phyloP scores from a whole-genome alignment of 2,888 invertebrate species.

The Diplolepis rosae region DNA sequence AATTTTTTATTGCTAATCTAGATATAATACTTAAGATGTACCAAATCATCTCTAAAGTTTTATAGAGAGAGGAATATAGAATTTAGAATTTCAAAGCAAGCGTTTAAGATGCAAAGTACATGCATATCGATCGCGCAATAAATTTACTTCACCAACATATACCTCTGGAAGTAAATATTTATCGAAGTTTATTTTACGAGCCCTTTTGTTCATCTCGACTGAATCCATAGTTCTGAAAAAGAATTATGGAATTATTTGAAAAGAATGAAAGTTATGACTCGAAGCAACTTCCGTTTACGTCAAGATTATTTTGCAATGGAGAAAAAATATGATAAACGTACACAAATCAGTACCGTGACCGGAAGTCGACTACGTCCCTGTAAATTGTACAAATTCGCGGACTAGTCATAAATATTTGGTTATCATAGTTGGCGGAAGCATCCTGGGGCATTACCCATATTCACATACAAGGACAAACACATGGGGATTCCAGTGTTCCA shows the following conservation, averaged over 20 bases:
- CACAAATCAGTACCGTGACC: slow-evolving; percentile 14
- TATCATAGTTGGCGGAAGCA: slow-evolving; percentile 69
- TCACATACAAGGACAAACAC: slow-evolving; percentile 55
- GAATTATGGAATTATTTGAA: slow-evolving; percentile 7
- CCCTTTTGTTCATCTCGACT: not conserved
- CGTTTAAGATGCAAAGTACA: not conserved
- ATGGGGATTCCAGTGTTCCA: slow-evolving; percentile 62
- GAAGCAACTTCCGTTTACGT: not conserved
- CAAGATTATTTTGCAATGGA: slow-evolving; percentile 12
- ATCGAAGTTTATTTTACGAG: not conserved
- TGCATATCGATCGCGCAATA: not conserved
- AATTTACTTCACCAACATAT: not conserved
- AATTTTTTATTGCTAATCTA: too few species aligned
- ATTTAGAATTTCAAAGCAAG: not conserved
- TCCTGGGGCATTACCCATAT: slow-evolving; percentile 63
- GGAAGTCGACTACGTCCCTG: slow-evolving; percentile 51
- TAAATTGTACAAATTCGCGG: slow-evolving; percentile 66
- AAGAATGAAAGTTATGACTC: not conserved
- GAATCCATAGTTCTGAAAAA: not conserved
- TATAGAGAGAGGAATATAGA: not conserved
- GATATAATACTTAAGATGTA: too few species aligned
- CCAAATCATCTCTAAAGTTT: too few species aligned
- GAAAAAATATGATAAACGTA: slow-evolving; percentile 25
- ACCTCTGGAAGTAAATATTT: not conserved
- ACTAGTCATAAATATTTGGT: slow-evolving; percentile 70